Percentiles rank a stretch among this genome's conserved stretches.
Evolutionary conservation across 2,113 vertebrate genomes (phyloP).

Genomic region (Crotalus helleri): DNA sequence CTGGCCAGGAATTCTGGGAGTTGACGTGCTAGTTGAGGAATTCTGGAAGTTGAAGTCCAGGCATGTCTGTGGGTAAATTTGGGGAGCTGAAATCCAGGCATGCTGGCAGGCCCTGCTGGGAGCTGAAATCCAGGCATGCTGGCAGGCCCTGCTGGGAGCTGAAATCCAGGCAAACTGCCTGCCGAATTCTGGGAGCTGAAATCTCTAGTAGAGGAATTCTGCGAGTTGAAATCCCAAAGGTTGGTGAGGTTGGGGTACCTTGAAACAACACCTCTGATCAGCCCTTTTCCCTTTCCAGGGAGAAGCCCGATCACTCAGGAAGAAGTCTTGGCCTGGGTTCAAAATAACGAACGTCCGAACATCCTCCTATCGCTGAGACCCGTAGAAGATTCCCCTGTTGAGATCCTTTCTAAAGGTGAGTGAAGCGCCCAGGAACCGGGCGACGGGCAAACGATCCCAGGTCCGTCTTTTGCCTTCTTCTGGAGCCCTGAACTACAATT

Average conservation of each 20-base stretch:
- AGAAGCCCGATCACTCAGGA: background rate
- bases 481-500: background rate
- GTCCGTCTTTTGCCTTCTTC: background rate
- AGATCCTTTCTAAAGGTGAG: background rate
- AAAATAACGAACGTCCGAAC: background rate
- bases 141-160: no score
- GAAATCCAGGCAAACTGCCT: no score
- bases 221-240: background rate
- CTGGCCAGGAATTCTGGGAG: no score
- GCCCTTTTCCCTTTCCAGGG: background rate
- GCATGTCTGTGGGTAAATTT: no score
- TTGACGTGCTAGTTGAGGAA: no score
- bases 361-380: rapidly evolving
- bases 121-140: no score
- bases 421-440: background rate
- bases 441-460: background rate
- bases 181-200: no score
- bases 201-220: no score
- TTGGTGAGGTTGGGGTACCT: background rate
- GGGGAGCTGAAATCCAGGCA: no score
- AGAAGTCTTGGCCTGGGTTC: background rate
- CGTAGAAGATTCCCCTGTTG: background rate
- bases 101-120: no score
- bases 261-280: background rate
- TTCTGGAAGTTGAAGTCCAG: no score